Conservation (phyloP, 2,888 invertebrate genomes). For the Rhyacophila evoluta region DNA sequence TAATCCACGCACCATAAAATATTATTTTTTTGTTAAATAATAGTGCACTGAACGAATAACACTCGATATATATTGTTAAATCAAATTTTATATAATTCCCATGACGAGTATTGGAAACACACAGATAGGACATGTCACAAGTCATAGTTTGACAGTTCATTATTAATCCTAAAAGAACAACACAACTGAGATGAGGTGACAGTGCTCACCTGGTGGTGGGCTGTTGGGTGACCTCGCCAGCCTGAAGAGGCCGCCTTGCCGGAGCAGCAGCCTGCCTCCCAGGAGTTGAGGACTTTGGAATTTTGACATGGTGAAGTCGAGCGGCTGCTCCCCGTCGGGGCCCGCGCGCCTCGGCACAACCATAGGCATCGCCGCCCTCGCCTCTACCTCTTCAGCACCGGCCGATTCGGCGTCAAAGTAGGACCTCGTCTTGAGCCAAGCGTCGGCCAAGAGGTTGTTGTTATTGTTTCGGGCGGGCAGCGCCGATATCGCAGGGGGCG, state of each 20-base stretch:
- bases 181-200: conserved; percentile 33
- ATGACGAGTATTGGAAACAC: background rate
- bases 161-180: background rate
- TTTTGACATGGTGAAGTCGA: conserved; percentile 80
- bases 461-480: conserved; percentile 54
- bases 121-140: background rate
- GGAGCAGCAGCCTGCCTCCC: conserved; percentile 57
- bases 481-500: conserved; percentile 41
- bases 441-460: conserved; percentile 58
- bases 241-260: conserved; percentile 57
- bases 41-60: too few relatives aligned
- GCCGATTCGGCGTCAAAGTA: conserved; percentile 53
- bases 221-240: conserved; percentile 59
- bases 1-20: too few relatives aligned
- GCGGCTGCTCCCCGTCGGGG: conserved; percentile 74
- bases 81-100: too few relatives aligned
- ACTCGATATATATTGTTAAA: too few relatives aligned
- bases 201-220: conserved; percentile 59
- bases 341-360: conserved; percentile 68
- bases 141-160: background rate
- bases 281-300: conserved; percentile 60
- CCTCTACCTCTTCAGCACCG: conserved; percentile 47
- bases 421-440: conserved; percentile 45
- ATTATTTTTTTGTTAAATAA: too few relatives aligned
- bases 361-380: conserved; percentile 71